Evolutionary conservation across 2,888 invertebrate species (phyloP).

Genomic region (Sesia apiformis): DNA sequence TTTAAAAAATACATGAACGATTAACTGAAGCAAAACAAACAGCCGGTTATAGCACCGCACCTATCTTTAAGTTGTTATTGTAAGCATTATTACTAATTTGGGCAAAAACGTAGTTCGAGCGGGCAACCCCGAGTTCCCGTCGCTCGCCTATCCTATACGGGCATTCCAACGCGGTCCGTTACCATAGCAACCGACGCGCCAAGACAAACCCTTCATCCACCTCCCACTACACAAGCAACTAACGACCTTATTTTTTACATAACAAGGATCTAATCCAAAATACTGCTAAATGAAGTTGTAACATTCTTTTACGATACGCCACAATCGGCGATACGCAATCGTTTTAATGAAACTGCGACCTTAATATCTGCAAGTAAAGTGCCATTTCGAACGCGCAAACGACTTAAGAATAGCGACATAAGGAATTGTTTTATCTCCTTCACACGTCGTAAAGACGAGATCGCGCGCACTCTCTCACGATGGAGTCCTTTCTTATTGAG

Average conservation of each 20-base stretch:
- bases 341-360: constrained; percentile 69
- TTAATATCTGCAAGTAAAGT: constrained; percentile 60
- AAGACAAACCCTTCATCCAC: constrained; percentile 35
- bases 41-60: no score
- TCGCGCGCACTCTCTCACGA: constrained; percentile 51
- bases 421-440: constrained; percentile 73
- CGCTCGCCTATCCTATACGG: constrained; percentile 21
- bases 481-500: constrained; percentile 53
- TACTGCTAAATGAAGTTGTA: constrained; percentile 62
- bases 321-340: constrained; percentile 59
- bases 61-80: not conserved
- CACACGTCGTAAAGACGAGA: constrained; percentile 63
- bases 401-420: constrained; percentile 71
- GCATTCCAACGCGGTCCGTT: constrained; percentile 68
- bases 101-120: constrained; percentile 49
- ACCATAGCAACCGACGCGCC: constrained; percentile 71
- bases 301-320: constrained; percentile 60
- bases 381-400: constrained; percentile 58
- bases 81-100: constrained; percentile 35
- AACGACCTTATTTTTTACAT: constrained; percentile 46
- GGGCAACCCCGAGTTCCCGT: constrained; percentile 43
- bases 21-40: no score
- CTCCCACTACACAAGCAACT: constrained; percentile 38
- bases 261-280: constrained; percentile 44
- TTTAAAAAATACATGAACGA: no score